Evolutionary conservation across 2,888 invertebrate genomes (phyloP).

Genomic region (Phorcus lineatus): DNA sequence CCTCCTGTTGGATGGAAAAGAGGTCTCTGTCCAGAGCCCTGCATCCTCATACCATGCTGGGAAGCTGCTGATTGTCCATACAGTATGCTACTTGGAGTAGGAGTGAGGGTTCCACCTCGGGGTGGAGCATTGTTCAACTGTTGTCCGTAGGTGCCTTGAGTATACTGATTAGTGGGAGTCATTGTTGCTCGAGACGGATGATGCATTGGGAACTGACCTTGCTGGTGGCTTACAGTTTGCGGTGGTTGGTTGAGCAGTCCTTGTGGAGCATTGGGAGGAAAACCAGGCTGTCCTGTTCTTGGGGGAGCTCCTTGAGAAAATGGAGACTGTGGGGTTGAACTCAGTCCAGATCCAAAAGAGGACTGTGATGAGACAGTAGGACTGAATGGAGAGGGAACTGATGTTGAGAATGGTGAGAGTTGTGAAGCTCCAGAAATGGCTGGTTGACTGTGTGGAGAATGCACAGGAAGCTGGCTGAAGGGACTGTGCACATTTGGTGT

Average conservation of each 20-base stretch:
- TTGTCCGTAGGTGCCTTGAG: conserved; percentile 54
- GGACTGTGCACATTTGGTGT: conserved; percentile 66
- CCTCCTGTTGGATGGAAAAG: conserved; percentile 41
- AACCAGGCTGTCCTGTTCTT: neutral
- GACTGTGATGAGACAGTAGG: conserved; percentile 52
- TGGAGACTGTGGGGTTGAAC: conserved; percentile 62
- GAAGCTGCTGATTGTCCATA: conserved; percentile 53
- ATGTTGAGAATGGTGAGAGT: conserved; percentile 61
- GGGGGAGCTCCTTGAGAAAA: conserved; percentile 39
- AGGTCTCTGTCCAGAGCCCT: conserved; percentile 43
- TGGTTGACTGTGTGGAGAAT: conserved; percentile 49
- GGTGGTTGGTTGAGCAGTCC: neutral
- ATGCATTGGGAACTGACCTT: conserved; percentile 44
- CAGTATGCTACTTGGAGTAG: conserved; percentile 48
- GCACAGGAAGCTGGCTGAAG: conserved; percentile 48
- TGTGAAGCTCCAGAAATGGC: conserved; percentile 48
- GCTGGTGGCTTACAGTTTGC: neutral
- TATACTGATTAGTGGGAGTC: conserved; percentile 58
- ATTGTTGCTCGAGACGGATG: conserved; percentile 60
- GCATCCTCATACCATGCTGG: conserved; percentile 46
- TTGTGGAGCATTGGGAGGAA: neutral
- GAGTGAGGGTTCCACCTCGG: conserved; percentile 45
- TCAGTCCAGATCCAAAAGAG: conserved; percentile 39
- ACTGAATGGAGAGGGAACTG: conserved; percentile 60
- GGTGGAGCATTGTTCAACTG: conserved; percentile 46